These are phyloP conservation scores for Zophobas atratus DNA, from an alignment of 1,140 invertebrate genomes.

Conservation along the genomic window DNA sequence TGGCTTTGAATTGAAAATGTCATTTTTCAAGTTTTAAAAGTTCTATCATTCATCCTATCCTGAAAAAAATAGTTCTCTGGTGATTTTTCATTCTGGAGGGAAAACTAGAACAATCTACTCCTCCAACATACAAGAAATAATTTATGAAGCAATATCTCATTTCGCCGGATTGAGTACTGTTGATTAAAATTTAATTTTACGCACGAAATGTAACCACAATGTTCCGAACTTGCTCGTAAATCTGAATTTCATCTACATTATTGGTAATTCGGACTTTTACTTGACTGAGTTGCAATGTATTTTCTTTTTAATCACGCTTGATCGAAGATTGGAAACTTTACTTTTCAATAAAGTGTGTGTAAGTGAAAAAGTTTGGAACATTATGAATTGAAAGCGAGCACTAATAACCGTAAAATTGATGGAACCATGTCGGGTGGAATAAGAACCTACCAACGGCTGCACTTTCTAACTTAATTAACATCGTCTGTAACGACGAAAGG, in stretches of 20 bases:
- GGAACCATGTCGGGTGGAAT: constrained; percentile 8
- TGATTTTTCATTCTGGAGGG: constrained; percentile 23
- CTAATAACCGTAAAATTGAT: constrained; percentile 42
- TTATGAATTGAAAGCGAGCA: constrained; percentile 42
- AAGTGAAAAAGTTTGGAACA: constrained; percentile 38
- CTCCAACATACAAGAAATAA: constrained; percentile 32
- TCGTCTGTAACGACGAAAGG: constrained; percentile 25
- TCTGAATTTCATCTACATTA: constrained; percentile 35
- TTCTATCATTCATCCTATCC: constrained; percentile 21
- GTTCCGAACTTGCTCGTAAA: constrained; percentile 41
- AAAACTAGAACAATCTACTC: constrained; percentile 27
- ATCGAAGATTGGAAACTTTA: constrained; percentile 26
- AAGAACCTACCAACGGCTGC: constrained; percentile 22
- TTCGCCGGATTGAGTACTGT: constrained; percentile 46
- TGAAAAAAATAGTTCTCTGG: neutral
- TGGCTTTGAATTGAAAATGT: neutral
- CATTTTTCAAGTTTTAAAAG: constrained; percentile 22
- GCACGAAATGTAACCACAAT: constrained; percentile 49
- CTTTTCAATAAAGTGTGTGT: constrained; percentile 42
- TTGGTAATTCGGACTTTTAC: constrained; percentile 37
- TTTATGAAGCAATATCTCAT: constrained; percentile 48
- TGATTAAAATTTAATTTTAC: constrained; percentile 54
- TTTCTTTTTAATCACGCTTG: constrained; percentile 42
- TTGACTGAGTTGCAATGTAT: constrained; percentile 18
- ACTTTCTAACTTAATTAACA: constrained; percentile 42